Evolutionary conservation across 2,797 vertebrate species (phyloP), one percentile per base, ranked within the genome.

Genomic region (Margarornis squamiger): DNA sequence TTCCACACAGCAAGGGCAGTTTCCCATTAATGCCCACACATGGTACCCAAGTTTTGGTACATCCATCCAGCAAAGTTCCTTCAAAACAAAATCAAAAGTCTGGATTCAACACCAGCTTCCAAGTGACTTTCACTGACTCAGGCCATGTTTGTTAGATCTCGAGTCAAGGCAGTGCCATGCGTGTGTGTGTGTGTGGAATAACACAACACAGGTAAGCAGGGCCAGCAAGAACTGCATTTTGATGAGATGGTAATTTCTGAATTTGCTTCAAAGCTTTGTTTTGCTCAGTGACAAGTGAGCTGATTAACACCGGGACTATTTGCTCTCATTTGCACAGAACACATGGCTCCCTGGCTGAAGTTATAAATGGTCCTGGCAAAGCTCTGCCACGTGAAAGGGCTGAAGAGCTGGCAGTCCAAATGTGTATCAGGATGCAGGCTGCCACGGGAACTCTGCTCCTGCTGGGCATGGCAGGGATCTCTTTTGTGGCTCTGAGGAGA

Each of bases 291-390:
- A 85, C 80, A 91, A 79, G 45, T 11, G 74, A 91, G 65, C 82
- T 84, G 24, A 88, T 94, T 92, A 95, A 88, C 15, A 68, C 9
- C 80, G 90, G 70, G 90, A 86, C 51, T 48, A 77, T 73, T 77
- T 88, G 87, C 79, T 93, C 90, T 86, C 61, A 77, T 82, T 89
- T 91, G 73, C 77, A 82, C 7, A 54, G 66, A 94, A 67, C 73
- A 88, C 75, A 70, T 32, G 51, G 39, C 16, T 85, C 48, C 77
- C 57, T 74, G 57, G 57, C 61, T 74, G 71, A 70, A 92, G 82
- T 19, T 4, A 3, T 22, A 22, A 52, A 54, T 93, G 76, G 92
- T 93, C 77, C 67, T 92, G 74, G 86, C 83, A 95, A 91, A 41
- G 10, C 19, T 54, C 62, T 66, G 59, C 74, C 57, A 78, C n/a